Conservation (phyloP, 2,797 vertebrate genomes). For the Apogon talboti region DNA sequence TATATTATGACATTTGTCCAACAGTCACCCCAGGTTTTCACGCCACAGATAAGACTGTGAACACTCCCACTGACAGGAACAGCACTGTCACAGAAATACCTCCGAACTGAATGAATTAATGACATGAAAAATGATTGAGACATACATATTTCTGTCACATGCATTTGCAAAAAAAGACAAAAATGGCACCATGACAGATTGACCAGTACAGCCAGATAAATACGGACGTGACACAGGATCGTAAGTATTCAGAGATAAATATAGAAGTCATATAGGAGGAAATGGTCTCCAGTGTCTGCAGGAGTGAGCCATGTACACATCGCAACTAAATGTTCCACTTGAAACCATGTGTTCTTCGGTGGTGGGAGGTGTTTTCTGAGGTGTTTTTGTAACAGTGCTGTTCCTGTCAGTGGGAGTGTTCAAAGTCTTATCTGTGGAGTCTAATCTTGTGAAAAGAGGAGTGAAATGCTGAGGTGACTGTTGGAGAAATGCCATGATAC, state of each 20-base stretch:
- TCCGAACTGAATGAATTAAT: no score
- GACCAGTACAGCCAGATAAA: not conserved
- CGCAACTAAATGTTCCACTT: constrained; percentile 6
- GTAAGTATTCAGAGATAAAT: no score
- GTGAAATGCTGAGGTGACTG: not conserved
- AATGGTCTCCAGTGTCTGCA: not conserved
- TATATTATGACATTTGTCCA: no score
- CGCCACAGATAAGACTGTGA: no score
- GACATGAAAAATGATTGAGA: not conserved
- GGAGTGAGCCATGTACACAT: not conserved
- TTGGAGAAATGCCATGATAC: not conserved
- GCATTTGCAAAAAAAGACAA: not conserved
- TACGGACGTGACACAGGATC: no score
- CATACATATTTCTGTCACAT: not conserved
- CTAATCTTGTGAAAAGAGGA: not conserved
- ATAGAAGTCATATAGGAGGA: no score
- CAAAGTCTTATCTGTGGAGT: not conserved
- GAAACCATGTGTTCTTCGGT: not conserved
- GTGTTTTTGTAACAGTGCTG: constrained; percentile 13
- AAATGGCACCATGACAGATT: not conserved
- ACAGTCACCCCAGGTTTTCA: no score
- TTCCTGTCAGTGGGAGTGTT: not conserved
- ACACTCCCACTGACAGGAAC: no score
- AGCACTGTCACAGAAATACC: no score
- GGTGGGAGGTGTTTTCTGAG: constrained; percentile 3